Percentiles rank a stretch among this genome's conserved stretches.
Evolutionary conservation across 2,888 invertebrate genomes (phyloP).

Genomic region (Dorcus parallelipipedus): DNA sequence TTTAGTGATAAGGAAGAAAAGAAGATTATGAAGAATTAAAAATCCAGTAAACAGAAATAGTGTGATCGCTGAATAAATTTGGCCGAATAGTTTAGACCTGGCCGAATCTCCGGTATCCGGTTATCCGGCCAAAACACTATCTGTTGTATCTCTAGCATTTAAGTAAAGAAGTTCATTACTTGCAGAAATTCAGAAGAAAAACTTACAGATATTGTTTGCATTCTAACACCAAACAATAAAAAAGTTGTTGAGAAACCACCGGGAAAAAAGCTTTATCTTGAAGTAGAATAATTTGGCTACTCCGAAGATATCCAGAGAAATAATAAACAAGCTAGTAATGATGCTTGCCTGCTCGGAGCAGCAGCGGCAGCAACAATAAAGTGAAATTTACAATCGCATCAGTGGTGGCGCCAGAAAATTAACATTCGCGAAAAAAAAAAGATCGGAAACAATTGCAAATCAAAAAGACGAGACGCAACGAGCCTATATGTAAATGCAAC

Average conservation of each 20-base stretch:
- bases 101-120: too few relatives aligned
- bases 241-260: background rate
- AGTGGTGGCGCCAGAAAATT: slow-evolving; percentile 20
- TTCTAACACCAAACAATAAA: too few relatives aligned
- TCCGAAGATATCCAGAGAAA: slow-evolving; percentile 5
- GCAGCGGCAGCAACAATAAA: slow-evolving; percentile 11
- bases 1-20: too few relatives aligned
- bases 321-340: slow-evolving; percentile 4
- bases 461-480: slow-evolving; percentile 19
- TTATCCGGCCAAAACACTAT: too few relatives aligned
- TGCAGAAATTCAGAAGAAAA: too few relatives aligned
- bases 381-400: slow-evolving; percentile 13
- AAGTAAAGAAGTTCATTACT: too few relatives aligned
- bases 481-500: slow-evolving; percentile 36
- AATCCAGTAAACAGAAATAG: too few relatives aligned
- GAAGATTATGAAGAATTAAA: too few relatives aligned
- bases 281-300: slow-evolving; percentile 6
- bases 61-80: too few relatives aligned
- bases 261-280: background rate
- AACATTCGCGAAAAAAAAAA: slow-evolving; percentile 12
- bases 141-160: too few relatives aligned
- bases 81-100: too few relatives aligned
- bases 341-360: background rate
- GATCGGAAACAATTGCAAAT: slow-evolving; percentile 10
- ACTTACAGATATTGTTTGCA: too few relatives aligned